Evolutionary conservation across 2,888 invertebrate species (phyloP).

Genomic region (Anthophora plumipes): DNA sequence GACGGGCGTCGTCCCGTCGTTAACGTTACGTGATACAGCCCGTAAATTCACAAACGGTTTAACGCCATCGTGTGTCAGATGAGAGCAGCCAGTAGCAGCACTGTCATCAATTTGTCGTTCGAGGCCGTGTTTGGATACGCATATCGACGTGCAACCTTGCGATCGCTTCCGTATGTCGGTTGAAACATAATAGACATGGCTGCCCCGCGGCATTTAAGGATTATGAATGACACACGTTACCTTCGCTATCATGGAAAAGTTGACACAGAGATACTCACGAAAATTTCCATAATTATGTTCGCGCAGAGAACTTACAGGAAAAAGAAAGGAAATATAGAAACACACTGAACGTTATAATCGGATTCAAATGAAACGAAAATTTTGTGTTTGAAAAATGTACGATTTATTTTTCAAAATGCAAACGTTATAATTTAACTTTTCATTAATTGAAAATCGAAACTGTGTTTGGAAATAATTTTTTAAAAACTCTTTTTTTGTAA

Average conservation of each 20-base stretch:
- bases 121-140: conserved; percentile 55
- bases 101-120: conserved; percentile 64
- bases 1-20: conserved; percentile 29
- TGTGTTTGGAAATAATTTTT: no score
- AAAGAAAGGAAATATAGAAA: no score
- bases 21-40: conserved; percentile 53
- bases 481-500: no score
- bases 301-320: no score
- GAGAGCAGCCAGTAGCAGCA: conserved; percentile 28
- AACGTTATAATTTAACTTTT: no score
- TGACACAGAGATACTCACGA: neutral
- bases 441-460: no score
- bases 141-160: conserved; percentile 52
- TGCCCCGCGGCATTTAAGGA: conserved; percentile 38
- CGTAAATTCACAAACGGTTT: conserved; percentile 58
- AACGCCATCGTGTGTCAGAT: conserved; percentile 23
- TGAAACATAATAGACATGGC: conserved; percentile 50
- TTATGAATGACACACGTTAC: conserved; percentile 41
- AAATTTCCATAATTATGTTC: no score
- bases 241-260: neutral
- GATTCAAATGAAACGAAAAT: no score
- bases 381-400: no score
- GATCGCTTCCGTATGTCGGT: conserved; percentile 60
- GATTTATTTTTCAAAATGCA: no score
- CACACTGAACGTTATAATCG: no score